These are phyloP conservation scores for Resseliella maxima DNA, from an alignment of 2,888 invertebrate genomes.

Conservation along the genomic window DNA sequence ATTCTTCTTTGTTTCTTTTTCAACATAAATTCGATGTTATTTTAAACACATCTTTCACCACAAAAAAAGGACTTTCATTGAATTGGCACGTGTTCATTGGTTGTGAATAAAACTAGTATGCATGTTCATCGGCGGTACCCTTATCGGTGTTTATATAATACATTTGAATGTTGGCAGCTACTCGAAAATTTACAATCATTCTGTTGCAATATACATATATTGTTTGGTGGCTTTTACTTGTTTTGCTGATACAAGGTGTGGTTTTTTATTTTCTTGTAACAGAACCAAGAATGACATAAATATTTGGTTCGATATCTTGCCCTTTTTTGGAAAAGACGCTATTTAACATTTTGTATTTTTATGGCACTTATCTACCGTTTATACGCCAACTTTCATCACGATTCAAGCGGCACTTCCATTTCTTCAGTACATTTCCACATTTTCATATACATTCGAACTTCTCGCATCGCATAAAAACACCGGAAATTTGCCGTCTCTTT, in stretches of 20 bases:
- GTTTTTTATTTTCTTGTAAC: background rate
- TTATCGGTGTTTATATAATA: slow-evolving; percentile 37
- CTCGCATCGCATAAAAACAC: slow-evolving; percentile 30
- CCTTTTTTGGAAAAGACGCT: background rate
- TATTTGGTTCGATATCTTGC: slow-evolving; percentile 51
- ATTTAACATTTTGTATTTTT: slow-evolving; percentile 41
- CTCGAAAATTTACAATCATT: background rate
- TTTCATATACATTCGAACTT: background rate
- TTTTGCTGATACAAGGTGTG: background rate
- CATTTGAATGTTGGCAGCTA: slow-evolving; percentile 1
- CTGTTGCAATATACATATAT: background rate
- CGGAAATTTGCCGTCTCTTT: slow-evolving; percentile 44
- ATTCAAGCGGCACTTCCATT: slow-evolving; percentile 4
- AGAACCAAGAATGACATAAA: slow-evolving; percentile 19
- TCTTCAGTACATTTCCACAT: background rate
- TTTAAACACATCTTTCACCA: no score
- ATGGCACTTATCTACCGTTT: slow-evolving; percentile 31
- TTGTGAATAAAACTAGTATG: slow-evolving; percentile 43
- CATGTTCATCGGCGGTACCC: background rate
- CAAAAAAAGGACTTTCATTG: background rate
- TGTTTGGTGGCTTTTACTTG: background rate
- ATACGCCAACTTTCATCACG: slow-evolving; percentile 33
- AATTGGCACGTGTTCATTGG: slow-evolving; percentile 51
- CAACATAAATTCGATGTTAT: no score
- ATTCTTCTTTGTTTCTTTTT: no score